Base-by-base conservation (phyloP, 2,888 invertebrate genomes). In the Dione vanillae region DNA sequence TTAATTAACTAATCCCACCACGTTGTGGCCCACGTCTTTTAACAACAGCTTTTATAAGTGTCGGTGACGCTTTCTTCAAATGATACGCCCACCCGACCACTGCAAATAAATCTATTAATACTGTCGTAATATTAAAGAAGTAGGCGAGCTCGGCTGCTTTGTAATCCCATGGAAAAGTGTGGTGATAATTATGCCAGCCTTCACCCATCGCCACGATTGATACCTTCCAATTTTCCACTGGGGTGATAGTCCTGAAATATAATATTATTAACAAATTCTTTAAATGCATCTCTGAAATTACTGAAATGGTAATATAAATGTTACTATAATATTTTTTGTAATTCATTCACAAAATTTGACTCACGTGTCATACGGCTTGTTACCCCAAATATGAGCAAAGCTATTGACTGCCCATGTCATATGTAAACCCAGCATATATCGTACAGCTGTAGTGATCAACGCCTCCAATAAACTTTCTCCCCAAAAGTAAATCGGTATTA, bases 171-270 rank as follows among this genome's bases (percentile, higher is more conserved):
- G 98, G 98, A 88, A 98, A 98, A 0, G 96, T 96, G 88, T 98
- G 98, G 85, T 98, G 98, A 87, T 97, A 98, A 90, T 98, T 98
- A 91, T 98, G 98, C 96, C 97, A 98, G 6, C 98, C 98, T 86
- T 97, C 97, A 0, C 97, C 97, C 88, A 97, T 93, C 0, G 97
- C 95, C 27, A 96, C 81, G 0, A 96, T 80, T 0, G 97, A 95
- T 0, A 98, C 97, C 0, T 94, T 89, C 76, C 94, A 93, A 84
- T 97, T 98, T 88, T 98, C 96, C 0, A 94, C 92, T 0, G 98
- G 97, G 85, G 95, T 96, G 79, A 98, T 96, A 83, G 93, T 90
- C 78, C 97, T 96, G 87, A 59, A 86, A 88, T 61, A 27, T 40
- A 45, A n/a, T 2, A 35, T n/a, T 5, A 27, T 27, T 3, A 27